Evolutionary conservation across 2,888 invertebrate genomes (phyloP).

Genomic region (Tanypteryx hageni): DNA sequence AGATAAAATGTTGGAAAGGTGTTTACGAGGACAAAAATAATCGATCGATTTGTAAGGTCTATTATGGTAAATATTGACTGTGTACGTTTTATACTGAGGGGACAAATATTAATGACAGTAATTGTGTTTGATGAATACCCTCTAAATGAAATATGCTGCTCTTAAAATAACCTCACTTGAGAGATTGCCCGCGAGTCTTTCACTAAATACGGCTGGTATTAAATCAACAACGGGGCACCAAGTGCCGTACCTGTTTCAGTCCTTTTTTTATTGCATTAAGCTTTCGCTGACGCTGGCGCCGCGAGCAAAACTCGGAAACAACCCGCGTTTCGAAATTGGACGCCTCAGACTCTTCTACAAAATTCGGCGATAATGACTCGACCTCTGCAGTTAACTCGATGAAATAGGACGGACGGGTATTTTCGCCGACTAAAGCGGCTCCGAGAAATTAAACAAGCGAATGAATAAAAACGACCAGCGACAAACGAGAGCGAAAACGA

Average conservation of each 20-base stretch:
- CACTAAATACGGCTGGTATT: not conserved
- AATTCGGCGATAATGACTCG: not conserved
- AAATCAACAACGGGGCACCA: not conserved
- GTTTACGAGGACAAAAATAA: too few species aligned
- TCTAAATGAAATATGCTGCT: too few species aligned
- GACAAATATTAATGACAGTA: too few species aligned
- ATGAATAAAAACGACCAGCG: not conserved
- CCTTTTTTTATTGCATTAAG: not conserved
- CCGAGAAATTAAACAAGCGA: not conserved
- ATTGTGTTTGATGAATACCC: too few species aligned
- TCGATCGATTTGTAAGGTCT: too few species aligned
- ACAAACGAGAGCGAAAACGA: not conserved
- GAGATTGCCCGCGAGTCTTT: too few species aligned
- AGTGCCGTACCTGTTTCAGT: not conserved
- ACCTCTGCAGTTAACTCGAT: conserved; percentile 16
- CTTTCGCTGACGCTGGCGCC: not conserved
- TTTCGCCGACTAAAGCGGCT: not conserved
- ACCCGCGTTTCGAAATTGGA: conserved; percentile 3
- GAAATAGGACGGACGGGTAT: not conserved
- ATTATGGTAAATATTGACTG: too few species aligned
- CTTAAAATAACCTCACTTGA: too few species aligned
- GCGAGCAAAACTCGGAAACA: not conserved
- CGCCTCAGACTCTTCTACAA: not conserved
- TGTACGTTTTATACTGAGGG: too few species aligned
- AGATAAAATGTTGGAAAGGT: too few species aligned